Evolutionary conservation across 2,797 vertebrate genomes (phyloP).

Genomic region (Mastacembelus armatus): DNA sequence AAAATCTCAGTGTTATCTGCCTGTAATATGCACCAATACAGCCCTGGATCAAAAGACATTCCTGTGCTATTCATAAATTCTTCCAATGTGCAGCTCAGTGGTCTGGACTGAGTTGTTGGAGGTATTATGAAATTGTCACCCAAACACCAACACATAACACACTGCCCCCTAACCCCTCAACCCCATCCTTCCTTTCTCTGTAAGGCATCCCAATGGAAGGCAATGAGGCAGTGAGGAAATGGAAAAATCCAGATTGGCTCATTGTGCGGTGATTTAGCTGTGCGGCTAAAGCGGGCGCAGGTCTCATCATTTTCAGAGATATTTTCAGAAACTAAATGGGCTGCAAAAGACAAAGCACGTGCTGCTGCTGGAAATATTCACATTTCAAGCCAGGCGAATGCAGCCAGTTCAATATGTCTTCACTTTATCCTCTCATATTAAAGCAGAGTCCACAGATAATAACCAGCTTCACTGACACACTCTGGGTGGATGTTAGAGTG

Average conservation of each 20-base stretch:
- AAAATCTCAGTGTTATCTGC: background rate
- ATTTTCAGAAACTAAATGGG: slow-evolving; percentile 50
- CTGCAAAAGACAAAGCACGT: slow-evolving; percentile 36
- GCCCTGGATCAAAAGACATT: background rate
- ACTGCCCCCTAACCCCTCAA: background rate
- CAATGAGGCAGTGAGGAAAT: slow-evolving; percentile 6
- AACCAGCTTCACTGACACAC: slow-evolving; percentile 35
- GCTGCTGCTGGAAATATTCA: slow-evolving; percentile 32
- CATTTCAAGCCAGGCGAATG: slow-evolving; percentile 44
- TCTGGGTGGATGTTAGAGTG: slow-evolving; percentile 30
- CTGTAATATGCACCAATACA: background rate
- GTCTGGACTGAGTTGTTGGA: slow-evolving; percentile 19
- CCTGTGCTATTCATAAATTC: background rate
- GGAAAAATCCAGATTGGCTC: slow-evolving; percentile 33
- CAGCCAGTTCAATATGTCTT: slow-evolving; percentile 54
- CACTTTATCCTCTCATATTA: slow-evolving; percentile 60
- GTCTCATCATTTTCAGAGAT: slow-evolving; percentile 37
- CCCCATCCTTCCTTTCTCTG: background rate
- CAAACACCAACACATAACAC: background rate
- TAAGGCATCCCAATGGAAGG: background rate
- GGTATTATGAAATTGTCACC: slow-evolving; percentile 13
- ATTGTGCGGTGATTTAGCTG: slow-evolving; percentile 56
- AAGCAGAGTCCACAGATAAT: slow-evolving; percentile 57
- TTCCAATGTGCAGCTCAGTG: background rate
- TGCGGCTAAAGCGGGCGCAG: slow-evolving; percentile 10